A percentile compares a stretch with the other conserved stretches of the same genome.
Evolutionary conservation across 2,888 invertebrate species (phyloP).

Genomic region (Hirtodrosophila trivittata): DNA sequence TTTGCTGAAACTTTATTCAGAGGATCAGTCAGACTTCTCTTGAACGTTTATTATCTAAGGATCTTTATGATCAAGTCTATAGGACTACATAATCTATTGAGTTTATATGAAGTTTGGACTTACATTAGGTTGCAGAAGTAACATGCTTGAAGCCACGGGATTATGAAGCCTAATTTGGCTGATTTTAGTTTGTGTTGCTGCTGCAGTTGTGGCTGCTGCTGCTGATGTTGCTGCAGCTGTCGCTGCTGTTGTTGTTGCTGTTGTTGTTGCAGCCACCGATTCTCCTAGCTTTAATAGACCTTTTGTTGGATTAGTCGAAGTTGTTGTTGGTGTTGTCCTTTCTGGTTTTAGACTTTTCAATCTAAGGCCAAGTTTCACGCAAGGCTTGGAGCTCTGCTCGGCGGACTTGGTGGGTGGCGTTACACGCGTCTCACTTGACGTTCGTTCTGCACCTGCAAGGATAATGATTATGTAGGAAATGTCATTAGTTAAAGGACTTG

Average conservation of each 20-base stretch:
- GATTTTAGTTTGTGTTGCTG: conserved; percentile 56
- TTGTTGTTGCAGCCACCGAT: conserved; percentile 30
- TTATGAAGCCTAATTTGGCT: conserved; percentile 75
- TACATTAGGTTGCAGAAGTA: conserved; percentile 96
- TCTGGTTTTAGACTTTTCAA: conserved; percentile 50
- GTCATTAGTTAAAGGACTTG: conserved; percentile 27
- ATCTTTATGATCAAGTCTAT: too few relatives aligned
- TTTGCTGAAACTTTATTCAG: too few relatives aligned
- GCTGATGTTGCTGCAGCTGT: conserved; percentile 37
- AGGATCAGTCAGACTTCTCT: too few relatives aligned
- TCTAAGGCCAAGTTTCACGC: conserved; percentile 34
- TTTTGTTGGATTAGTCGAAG: conserved; percentile 36
- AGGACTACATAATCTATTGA: too few relatives aligned
- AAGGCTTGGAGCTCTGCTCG: conserved; percentile 16
- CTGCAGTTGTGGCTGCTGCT: conserved; percentile 25
- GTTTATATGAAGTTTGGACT: conserved; percentile 75
- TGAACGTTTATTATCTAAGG: too few relatives aligned
- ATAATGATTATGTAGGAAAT: conserved; percentile 18
- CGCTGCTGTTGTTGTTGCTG: conserved; percentile 52
- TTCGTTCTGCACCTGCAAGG: conserved; percentile 68
- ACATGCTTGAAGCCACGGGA: conserved; percentile 90
- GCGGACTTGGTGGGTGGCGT: conserved; percentile 27
- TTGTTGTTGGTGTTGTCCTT: conserved; percentile 47
- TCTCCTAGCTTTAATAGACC: conserved; percentile 20
- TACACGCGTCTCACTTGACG: conserved; percentile 43